Evolutionary conservation across 2,888 invertebrate species (phyloP), one percentile per base, ranked within the genome.

Genomic region (Loripinus fragilis): DNA sequence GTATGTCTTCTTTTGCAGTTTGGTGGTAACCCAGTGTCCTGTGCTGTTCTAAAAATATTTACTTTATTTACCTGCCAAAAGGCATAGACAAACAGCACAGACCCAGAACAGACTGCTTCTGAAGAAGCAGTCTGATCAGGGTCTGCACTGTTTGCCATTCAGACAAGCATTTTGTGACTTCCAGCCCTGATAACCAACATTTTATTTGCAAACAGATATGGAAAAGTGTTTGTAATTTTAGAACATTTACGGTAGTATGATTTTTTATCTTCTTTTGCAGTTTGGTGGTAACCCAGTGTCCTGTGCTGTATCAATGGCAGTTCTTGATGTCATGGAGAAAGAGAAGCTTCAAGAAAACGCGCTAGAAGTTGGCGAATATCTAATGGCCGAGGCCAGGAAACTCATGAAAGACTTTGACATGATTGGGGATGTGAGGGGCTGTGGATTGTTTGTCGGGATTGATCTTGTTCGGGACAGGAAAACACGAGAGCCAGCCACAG

Each of bases 241-340:
- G n/a, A n/a, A n/a, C n/a, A n/a, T n/a, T n/a, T n/a, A n/a, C n/a
- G n/a, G n/a, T n/a, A n/a, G n/a, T n/a, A n/a, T n/a, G n/a, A n/a
- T n/a, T n/a, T n/a, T n/a, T n/a, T n/a, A n/a, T 38, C 45, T 20
- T 45, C 7, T 45, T 41, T 85, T 93, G 65, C 94, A 98, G 97
- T 99, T 98, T 92, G 99, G 99, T 17, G 99, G 99, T 15, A 99
- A 99, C 94, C 99, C 99, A 17, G 99, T 99, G 0, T 98, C 99
- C 0, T 99, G 99, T 93, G 98, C 99, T 0, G 97, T 99, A 68
- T 98, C 98, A 0, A 97, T 97, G 92, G 97, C 98, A 2, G 99
- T 99, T 0, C 95, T 99, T 92, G 97, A 98, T 89, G 96, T 97
- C 7, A 97, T 99, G 79, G 97, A 98, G 90, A 95, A 96, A 52